Evolutionary conservation across 1,140 invertebrate species (phyloP), one percentile per base, ranked within the genome.

Genomic region (Paraescarpia echinospica): DNA sequence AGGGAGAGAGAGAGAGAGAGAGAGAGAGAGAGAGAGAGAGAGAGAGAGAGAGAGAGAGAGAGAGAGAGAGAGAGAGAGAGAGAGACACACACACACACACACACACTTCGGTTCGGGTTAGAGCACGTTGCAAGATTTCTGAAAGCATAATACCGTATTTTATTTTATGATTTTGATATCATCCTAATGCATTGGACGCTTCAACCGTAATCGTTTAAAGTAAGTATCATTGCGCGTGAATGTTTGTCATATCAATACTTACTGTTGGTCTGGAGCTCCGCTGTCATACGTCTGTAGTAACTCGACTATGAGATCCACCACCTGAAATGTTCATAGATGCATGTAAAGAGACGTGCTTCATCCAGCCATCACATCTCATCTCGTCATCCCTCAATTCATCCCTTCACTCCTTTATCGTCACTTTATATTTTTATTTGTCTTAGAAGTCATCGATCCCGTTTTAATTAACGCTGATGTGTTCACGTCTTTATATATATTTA

Each of bases 231-330:
- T 77, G 59, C 14, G 41, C 6, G 59, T 77, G 59, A 77, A 77
- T 77, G 59, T 77, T 77, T 12, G 27, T 27, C 2, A 27, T 27
- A 22, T 90, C 1, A 34, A 22, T 0, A 90, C 90, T 34, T 22
- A 90, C 90, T 33, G 90, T 41, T 33, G 90, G 90, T 90, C 90
- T 33, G 90, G 90, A 90, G 33, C 34, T 6, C 33, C 90, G 4
- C 90, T 34, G 35, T 18, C 18, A 12, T 34, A 92, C 92, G 90
- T 34, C 91, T 93, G 93, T n/a, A 92, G 90, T 31, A 90, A 31
- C 90, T 91, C 48, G n/a, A 93, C 93, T n/a, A 93, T 34, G 34
- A 93, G 91, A 27, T 93, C 93, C 27, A 93, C 91, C 33, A 91
- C 41, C 91, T 91, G 91, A 14, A 91, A 91, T 34, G n/a, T 14